A percentile compares a stretch with the other conserved stretches of the same genome.
These are phyloP conservation scores for Caenorhabditis angaria DNA, from an alignment of 2,888 invertebrate species.

Conservation along the genomic window DNA sequence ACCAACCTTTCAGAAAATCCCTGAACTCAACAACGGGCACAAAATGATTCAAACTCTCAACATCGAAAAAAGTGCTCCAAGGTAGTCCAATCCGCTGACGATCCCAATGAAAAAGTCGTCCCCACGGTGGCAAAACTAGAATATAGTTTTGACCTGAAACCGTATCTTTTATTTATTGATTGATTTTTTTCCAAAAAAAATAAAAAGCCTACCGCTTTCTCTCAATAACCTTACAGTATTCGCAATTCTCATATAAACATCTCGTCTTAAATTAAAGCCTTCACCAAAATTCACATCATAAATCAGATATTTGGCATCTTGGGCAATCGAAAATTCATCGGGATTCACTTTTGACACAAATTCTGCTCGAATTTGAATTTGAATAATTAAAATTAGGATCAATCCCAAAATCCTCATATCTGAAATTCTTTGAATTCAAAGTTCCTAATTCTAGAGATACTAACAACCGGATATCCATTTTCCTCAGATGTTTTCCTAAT, in stretches of 20 bases:
- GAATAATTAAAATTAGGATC: neutral
- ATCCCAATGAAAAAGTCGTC: constrained; percentile 88
- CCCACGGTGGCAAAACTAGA: constrained; percentile 89
- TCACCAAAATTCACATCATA: constrained; percentile 94
- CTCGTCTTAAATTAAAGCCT: constrained; percentile 94
- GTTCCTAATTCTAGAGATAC: neutral
- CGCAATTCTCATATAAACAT: constrained; percentile 93
- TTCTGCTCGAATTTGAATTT: neutral
- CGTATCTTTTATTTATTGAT: no score
- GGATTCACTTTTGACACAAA: neutral
- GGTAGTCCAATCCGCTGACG: constrained; percentile 73
- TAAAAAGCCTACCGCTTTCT: constrained; percentile 71
- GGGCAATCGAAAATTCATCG: constrained; percentile 36
- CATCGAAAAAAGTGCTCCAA: constrained; percentile 88
- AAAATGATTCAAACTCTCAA: constrained; percentile 82
- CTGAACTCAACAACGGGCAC: constrained; percentile 87
- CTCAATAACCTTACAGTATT: constrained; percentile 82
- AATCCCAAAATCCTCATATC: neutral
- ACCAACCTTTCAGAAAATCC: constrained; percentile 81
- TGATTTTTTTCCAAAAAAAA: constrained; percentile 28
- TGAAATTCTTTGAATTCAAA: neutral
- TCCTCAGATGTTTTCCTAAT: neutral
- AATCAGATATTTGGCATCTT: constrained; percentile 79
- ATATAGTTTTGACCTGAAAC: constrained; percentile 65
- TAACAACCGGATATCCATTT: neutral